These are phyloP conservation scores for Falcaria lacertinaria DNA, from an alignment of 2,888 invertebrate genomes.

Conservation along the genomic window DNA sequence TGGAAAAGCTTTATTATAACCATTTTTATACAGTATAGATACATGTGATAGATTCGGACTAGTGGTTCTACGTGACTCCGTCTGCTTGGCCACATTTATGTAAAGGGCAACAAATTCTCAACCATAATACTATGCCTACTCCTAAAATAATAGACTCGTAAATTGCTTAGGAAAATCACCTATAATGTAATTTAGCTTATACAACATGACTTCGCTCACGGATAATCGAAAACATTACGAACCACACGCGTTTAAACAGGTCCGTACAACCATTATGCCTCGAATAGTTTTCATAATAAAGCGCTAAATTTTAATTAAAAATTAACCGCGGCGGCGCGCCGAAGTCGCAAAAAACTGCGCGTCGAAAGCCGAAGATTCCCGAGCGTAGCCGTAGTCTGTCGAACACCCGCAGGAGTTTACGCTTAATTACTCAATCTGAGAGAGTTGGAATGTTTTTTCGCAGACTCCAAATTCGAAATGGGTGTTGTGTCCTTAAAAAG, in stretches of 20 bases:
- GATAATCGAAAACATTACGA: no score
- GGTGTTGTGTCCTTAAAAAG: constrained; percentile 18
- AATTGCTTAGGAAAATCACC: no score
- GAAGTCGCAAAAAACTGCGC: constrained; percentile 42
- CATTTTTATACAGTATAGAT: no score
- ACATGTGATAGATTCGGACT: no score
- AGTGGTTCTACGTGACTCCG: no score
- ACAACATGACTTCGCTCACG: no score
- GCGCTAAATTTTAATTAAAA: constrained; percentile 72
- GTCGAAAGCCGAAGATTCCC: constrained; percentile 45
- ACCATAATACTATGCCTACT: no score
- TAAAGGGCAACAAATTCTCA: no score
- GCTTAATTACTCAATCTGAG: constrained; percentile 61
- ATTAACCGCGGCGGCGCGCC: constrained; percentile 41
- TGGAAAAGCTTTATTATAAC: no score
- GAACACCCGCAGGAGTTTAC: constrained; percentile 40
- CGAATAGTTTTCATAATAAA: constrained; percentile 66
- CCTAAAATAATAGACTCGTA: no score
- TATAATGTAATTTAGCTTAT: no score
- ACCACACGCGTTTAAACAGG: constrained; percentile 10
- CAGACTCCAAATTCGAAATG: constrained; percentile 24
- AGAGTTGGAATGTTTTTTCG: constrained; percentile 44
- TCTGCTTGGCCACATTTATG: no score
- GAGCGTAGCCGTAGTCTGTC: constrained; percentile 41
- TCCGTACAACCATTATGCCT: constrained; percentile 21